Evolutionary conservation across 2,113 vertebrate genomes (phyloP).

Genomic region (Daphoenositta chrysoptera): DNA sequence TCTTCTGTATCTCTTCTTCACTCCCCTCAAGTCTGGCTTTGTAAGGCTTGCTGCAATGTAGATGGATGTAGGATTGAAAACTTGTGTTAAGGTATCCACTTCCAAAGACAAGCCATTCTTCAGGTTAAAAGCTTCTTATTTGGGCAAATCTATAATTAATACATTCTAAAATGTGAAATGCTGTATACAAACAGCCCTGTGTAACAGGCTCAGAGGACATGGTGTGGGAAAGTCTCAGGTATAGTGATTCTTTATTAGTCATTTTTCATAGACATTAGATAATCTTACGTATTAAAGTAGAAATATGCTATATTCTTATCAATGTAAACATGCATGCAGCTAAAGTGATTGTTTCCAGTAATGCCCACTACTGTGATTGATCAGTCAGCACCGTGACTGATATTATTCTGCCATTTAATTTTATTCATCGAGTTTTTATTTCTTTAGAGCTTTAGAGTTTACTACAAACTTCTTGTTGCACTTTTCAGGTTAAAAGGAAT

Average conservation of each 20-base stretch:
- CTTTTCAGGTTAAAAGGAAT: neutral
- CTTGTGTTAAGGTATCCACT: neutral
- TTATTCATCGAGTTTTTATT: neutral
- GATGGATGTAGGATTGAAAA: neutral
- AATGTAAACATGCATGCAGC: neutral
- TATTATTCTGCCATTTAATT: neutral
- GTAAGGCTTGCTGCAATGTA: rapidly evolving
- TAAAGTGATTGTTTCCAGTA: neutral
- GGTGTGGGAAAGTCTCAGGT: neutral
- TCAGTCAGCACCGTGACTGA: neutral
- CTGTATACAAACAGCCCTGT: neutral
- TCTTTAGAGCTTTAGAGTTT: neutral
- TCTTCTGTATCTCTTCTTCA: neutral
- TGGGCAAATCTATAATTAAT: neutral
- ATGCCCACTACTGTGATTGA: neutral
- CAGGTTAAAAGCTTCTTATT: neutral
- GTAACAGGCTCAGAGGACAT: neutral
- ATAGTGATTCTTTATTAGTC: neutral
- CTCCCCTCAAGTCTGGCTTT: neutral
- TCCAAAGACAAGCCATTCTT: neutral
- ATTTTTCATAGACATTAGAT: neutral
- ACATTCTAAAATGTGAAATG: neutral
- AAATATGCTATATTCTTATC: neutral
- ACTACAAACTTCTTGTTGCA: neutral
- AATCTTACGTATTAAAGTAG: neutral